Percentiles rank a stretch among this genome's conserved stretches.
These are phyloP conservation scores for Heterodera schachtii DNA, from an alignment of 1,140 invertebrate genomes.

Conservation along the genomic window DNA sequence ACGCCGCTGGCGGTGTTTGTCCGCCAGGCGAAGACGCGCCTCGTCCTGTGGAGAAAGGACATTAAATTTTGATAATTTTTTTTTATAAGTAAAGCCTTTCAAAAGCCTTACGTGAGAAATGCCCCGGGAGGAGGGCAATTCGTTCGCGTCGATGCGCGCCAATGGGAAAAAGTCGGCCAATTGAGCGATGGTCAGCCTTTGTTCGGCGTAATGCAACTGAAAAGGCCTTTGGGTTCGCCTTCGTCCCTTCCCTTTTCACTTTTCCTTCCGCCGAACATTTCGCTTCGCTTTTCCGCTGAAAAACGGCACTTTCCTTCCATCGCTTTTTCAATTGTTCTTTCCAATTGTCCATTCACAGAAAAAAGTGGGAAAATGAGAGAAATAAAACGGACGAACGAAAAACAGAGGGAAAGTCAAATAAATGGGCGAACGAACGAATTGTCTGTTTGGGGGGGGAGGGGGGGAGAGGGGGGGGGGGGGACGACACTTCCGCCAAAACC, in stretches of 20 bases:
- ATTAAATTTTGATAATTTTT: slow-evolving; percentile 4
- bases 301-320: neutral
- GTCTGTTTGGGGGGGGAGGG: too few relatives aligned
- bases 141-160: slow-evolving; percentile 38
- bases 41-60: slow-evolving; percentile 38
- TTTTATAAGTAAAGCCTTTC: slow-evolving; percentile 14
- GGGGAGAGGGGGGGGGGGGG: too few relatives aligned
- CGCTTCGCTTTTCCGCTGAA: neutral
- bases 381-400: neutral
- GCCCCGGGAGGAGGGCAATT: slow-evolving; percentile 36
- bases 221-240: neutral
- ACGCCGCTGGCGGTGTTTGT: slow-evolving; percentile 27
- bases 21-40: slow-evolving; percentile 23
- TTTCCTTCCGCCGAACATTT: neutral
- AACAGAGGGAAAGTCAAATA: neutral
- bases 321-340: neutral
- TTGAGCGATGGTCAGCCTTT: slow-evolving; percentile 43
- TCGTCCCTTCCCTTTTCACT: neutral
- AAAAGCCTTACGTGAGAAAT: slow-evolving; percentile 36
- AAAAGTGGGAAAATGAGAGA: neutral
- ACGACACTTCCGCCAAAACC: neutral
- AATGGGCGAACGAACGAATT: neutral
- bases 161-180: slow-evolving; percentile 49
- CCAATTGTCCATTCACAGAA: neutral
- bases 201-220: slow-evolving; percentile 36